phyloP scores from a whole-genome alignment of 2,113 vertebrate species.

The Syngnathus scovelli region DNA sequence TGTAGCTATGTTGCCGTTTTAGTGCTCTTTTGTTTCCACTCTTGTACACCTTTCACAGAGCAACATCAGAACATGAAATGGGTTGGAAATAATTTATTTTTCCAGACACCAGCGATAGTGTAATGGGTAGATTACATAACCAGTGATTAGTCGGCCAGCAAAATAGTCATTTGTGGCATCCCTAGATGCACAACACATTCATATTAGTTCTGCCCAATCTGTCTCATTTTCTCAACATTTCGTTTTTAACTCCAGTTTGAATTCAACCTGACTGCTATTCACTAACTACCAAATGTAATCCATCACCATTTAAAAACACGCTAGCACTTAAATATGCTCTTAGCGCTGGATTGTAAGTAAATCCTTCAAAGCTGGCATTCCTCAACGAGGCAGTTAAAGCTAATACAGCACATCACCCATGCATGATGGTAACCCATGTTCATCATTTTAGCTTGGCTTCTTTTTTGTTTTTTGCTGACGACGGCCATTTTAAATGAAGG shows the following conservation, averaged over 20 bases:
- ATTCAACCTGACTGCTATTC: neutral
- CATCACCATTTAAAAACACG: neutral
- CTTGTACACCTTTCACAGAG: neutral
- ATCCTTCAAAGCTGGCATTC: neutral
- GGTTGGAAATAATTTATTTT: too few relatives aligned
- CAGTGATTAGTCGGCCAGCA: too few relatives aligned
- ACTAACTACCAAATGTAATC: neutral
- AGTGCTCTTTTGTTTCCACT: neutral
- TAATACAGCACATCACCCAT: conserved; percentile 3
- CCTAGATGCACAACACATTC: too few relatives aligned
- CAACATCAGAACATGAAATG: neutral
- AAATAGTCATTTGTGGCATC: too few relatives aligned
- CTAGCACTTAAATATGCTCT: neutral
- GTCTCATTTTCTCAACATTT: too few relatives aligned
- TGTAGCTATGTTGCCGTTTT: conserved; percentile 13
- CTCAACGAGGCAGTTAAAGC: neutral
- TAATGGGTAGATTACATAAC: too few relatives aligned
- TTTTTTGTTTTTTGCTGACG: conserved; percentile 17
- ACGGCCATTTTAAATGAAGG: conserved; percentile 23
- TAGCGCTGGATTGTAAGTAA: neutral
- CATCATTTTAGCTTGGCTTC: conserved; percentile 11
- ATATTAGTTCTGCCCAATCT: too few relatives aligned
- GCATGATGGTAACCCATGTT: conserved; percentile 15
- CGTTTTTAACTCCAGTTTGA: neutral
- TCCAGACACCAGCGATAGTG: too few relatives aligned